Evolutionary conservation across 2,113 vertebrate species (phyloP).

Genomic region (Dissostichus mawsoni): DNA sequence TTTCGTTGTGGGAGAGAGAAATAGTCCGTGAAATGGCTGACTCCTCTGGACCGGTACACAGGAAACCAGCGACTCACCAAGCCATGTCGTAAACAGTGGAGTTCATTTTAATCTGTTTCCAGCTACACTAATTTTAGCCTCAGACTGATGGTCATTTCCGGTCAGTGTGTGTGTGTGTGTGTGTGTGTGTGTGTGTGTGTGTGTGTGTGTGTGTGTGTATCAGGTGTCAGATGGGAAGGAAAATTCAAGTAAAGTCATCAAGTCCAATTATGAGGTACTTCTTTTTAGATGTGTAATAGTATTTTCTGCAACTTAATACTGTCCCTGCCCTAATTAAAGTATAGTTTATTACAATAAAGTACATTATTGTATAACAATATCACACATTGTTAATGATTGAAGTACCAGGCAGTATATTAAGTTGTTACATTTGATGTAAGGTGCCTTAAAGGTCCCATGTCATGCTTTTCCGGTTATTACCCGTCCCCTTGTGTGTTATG

Average conservation of each 20-base stretch:
- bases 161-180: neutral
- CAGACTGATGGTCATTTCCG: conserved; percentile 7
- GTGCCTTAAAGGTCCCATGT: no score
- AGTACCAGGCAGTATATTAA: no score
- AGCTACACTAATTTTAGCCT: conserved; percentile 20
- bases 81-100: conserved; percentile 29
- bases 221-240: neutral
- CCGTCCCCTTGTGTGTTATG: no score
- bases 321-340: no score
- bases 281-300: neutral
- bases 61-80: conserved; percentile 47
- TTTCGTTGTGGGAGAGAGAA: conserved; percentile 55
- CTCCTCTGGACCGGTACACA: conserved; percentile 26
- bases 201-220: neutral
- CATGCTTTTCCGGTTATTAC: no score
- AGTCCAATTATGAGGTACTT: neutral
- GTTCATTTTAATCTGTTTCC: conserved; percentile 52
- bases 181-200: no score
- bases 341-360: no score
- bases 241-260: neutral
- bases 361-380: no score
- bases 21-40: conserved; percentile 74
- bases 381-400: no score
- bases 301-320: neutral
- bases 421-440: no score